phyloP scores from a whole-genome alignment of 35 echinoderm and acorn worm species.

The Ophioderma brevispina region DNA sequence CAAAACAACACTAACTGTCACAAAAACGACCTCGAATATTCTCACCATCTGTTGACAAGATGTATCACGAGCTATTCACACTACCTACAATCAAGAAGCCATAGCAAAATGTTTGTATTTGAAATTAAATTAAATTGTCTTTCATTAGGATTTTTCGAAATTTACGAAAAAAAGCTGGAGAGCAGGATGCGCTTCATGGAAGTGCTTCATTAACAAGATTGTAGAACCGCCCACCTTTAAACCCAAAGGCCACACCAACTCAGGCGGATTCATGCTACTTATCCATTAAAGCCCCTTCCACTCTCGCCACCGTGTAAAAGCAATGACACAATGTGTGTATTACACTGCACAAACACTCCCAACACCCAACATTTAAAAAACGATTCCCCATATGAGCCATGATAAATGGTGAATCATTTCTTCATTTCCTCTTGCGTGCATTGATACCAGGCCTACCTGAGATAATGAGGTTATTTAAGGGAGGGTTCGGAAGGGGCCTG shows the following conservation, averaged over 20 bases:
- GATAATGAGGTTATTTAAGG: neutral
- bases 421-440: neutral
- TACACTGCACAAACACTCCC: neutral
- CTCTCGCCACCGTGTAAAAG: neutral
- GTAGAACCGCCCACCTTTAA: neutral
- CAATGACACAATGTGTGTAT: slow-evolving; percentile 18
- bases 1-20: neutral
- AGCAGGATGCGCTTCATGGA: neutral
- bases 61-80: neutral
- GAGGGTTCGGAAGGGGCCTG: slow-evolving; percentile 1
- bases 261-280: slow-evolving; percentile 37
- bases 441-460: slow-evolving; percentile 36
- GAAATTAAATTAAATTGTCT: slow-evolving; percentile 1
- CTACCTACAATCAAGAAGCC: slow-evolving; percentile 12
- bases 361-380: slow-evolving; percentile 29
- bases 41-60: neutral
- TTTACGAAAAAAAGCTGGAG: neutral
- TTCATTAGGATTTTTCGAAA: neutral
- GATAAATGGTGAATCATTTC: slow-evolving; percentile 47
- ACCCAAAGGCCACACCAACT: slow-evolving; percentile 20
- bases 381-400: neutral
- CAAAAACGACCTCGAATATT: neutral
- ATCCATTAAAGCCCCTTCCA: slow-evolving; percentile 18
- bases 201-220: neutral
- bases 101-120: slow-evolving; percentile 22